Evolutionary conservation across 35 echinoderm and acorn worm species (phyloP).

Genomic region (Nesometra sesokonis): DNA sequence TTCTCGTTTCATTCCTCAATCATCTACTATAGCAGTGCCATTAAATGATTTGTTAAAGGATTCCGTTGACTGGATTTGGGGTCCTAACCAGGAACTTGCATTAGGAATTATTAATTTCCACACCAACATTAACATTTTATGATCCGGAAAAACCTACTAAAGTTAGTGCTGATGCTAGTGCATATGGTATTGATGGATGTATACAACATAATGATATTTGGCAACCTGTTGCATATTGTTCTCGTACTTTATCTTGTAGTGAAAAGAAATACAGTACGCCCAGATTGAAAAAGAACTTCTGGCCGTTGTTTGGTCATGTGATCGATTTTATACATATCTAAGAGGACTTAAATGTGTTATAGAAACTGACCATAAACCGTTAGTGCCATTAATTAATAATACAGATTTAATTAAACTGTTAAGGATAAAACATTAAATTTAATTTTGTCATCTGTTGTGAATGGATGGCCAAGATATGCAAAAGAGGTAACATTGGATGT

Average conservation of each 20-base stretch:
- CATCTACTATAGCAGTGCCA: too few relatives aligned
- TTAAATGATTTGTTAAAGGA: slow-evolving; percentile 7
- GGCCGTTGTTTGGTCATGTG: too few relatives aligned
- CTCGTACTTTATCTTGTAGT: neutral
- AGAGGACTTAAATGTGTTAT: neutral
- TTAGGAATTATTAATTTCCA: neutral
- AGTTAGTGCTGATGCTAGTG: neutral
- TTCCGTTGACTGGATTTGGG: too few relatives aligned
- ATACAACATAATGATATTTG: neutral
- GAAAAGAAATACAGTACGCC: neutral
- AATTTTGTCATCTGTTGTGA: too few relatives aligned
- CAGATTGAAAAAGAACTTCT: too few relatives aligned
- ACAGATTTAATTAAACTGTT: neutral
- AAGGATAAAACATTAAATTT: too few relatives aligned
- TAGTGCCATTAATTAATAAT: too few relatives aligned
- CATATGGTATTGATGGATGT: neutral
- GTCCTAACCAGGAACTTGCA: neutral
- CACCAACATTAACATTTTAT: neutral
- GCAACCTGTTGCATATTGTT: slow-evolving; percentile 27
- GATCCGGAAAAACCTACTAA: neutral
- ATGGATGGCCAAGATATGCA: too few relatives aligned
- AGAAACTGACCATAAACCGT: slow-evolving; percentile 7
- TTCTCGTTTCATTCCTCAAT: too few relatives aligned
- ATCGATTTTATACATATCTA: neutral
- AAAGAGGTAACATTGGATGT: too few relatives aligned